Percentiles rank a stretch among this genome's conserved stretches.
Evolutionary conservation across 1,140 invertebrate genomes (phyloP).

Genomic region (Pemphigus obesinymphae): DNA sequence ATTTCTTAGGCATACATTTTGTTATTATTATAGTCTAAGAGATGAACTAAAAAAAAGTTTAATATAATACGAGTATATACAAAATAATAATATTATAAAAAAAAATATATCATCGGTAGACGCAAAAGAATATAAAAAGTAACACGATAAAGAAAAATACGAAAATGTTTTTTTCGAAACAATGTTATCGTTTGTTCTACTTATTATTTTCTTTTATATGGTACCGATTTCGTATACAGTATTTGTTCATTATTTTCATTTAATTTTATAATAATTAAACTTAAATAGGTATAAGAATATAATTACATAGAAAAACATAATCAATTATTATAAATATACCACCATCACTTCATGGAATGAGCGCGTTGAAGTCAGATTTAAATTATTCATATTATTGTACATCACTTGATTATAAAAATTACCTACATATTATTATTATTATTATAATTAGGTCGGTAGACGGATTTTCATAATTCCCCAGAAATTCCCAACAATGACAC

Average conservation of each 20-base stretch:
- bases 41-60: neutral
- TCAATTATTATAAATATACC: neutral
- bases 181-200: neutral
- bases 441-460: no score
- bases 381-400: neutral
- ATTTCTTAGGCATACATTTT: neutral
- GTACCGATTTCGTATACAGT: neutral
- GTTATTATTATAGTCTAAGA: neutral
- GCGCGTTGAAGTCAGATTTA: neutral
- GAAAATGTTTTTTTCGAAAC: no score
- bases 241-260: slow-evolving; percentile 13
- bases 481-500: no score
- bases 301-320: neutral
- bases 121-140: neutral
- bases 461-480: no score
- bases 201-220: neutral
- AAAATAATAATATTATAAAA: slow-evolving; percentile 13
- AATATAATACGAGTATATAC: no score
- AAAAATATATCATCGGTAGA: neutral
- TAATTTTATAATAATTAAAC: neutral
- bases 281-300: neutral
- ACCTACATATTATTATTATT: no score
- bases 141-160: neutral
- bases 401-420: neutral
- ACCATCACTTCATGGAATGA: neutral